Conservation (phyloP, 2,797 vertebrate species). For the Alfaro cultratus region DNA sequence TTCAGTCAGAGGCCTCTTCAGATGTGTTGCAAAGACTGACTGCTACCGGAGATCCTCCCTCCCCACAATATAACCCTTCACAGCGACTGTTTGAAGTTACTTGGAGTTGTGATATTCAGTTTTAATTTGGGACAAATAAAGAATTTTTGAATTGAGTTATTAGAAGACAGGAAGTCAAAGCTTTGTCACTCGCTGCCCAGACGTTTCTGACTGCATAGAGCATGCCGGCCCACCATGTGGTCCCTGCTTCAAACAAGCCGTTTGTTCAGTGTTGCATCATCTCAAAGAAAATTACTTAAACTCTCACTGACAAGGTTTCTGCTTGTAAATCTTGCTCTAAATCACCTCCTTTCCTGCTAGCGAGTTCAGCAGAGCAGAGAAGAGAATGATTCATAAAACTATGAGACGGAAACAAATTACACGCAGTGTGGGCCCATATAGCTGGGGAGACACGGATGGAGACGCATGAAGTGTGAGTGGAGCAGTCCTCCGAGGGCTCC, state of each 20-base stretch:
- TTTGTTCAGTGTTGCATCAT: background rate
- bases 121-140: background rate
- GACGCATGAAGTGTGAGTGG: constrained; percentile 27
- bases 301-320: background rate
- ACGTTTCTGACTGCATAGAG: background rate
- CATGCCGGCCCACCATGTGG: background rate
- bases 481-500: constrained; percentile 30
- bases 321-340: constrained; percentile 11
- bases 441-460: constrained; percentile 26
- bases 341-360: constrained; percentile 1
- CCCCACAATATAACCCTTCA: background rate
- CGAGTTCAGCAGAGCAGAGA: constrained; percentile 12
- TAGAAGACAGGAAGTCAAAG: background rate
- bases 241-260: background rate
- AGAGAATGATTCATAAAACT: constrained; percentile 23
- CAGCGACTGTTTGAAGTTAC: background rate
- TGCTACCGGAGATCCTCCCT: background rate
- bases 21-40: background rate
- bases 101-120: background rate
- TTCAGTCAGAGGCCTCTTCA: background rate
- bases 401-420: constrained; percentile 61
- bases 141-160: background rate
- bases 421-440: constrained; percentile 16
- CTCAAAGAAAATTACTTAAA: background rate
- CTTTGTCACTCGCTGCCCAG: background rate